These are phyloP conservation scores for Hyles euphorbiae DNA, from an alignment of 1,140 invertebrate species.

Conservation along the genomic window DNA sequence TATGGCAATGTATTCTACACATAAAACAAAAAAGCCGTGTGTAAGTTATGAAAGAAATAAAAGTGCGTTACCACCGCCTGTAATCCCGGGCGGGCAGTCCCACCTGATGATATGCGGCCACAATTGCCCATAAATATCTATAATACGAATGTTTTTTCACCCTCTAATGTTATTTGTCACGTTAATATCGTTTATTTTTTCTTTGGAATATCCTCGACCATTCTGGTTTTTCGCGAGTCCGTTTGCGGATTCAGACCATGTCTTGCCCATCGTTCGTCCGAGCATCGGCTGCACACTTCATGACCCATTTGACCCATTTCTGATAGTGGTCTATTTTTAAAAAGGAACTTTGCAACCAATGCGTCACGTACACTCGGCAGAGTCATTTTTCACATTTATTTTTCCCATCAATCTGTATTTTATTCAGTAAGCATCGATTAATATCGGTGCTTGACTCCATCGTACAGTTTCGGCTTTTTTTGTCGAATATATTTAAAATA, in stretches of 20 bases:
- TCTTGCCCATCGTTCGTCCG: conserved; percentile 9
- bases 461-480: too few relatives aligned
- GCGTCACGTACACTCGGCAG: conserved; percentile 6
- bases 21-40: too few relatives aligned
- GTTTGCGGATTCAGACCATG: conserved; percentile 10
- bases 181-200: too few relatives aligned
- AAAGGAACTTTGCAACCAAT: not conserved
- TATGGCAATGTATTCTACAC: too few relatives aligned
- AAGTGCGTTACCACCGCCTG: not conserved
- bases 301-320: conserved; percentile 14
- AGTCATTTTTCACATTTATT: conserved; percentile 4
- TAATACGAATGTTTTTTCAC: not conserved
- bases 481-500: too few relatives aligned
- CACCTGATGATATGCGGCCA: conserved; percentile 18
- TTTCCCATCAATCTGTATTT: conserved; percentile 6
- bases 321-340: conserved; percentile 8
- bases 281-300: conserved; percentile 10
- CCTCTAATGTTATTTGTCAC: too few relatives aligned
- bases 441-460: too few relatives aligned
- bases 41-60: too few relatives aligned
- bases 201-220: too few relatives aligned
- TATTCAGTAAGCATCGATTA: too few relatives aligned
- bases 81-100: conserved; percentile 4
- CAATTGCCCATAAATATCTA: conserved; percentile 14
- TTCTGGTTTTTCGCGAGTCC: too few relatives aligned